These are phyloP conservation scores for Drosophila cognata DNA, from an alignment of 2,888 invertebrate genomes.

Conservation along the genomic window DNA sequence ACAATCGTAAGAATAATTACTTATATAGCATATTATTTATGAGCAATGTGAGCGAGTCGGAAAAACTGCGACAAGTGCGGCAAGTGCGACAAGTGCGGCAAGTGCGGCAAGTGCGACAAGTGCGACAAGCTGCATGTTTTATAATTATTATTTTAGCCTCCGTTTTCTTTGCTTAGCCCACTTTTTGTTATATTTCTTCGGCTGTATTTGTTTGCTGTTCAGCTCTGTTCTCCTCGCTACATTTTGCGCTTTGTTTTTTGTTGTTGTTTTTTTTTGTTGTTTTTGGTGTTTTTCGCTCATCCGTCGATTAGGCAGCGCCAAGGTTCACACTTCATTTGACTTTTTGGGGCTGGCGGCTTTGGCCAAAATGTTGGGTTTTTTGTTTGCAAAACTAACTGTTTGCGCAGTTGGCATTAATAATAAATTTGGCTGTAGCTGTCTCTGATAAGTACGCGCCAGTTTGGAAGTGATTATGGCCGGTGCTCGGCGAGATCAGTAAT, in stretches of 20 bases:
- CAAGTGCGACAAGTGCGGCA: slow-evolving; percentile 6
- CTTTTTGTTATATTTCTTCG: slow-evolving; percentile 35
- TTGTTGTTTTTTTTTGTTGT: background rate
- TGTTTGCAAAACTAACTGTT: slow-evolving; percentile 11
- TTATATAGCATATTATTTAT: slow-evolving; percentile 50
- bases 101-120: slow-evolving; percentile 18
- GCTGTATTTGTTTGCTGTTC: slow-evolving; percentile 26
- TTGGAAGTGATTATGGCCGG: slow-evolving; percentile 48
- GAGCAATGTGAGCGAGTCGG: slow-evolving; percentile 24
- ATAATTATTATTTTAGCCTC: slow-evolving; percentile 54
- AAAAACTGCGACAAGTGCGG: slow-evolving; percentile 17
- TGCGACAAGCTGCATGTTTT: slow-evolving; percentile 28
- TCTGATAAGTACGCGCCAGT: slow-evolving; percentile 31
- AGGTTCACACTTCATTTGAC: slow-evolving; percentile 55
- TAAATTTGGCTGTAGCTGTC: slow-evolving; percentile 14
- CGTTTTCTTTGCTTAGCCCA: slow-evolving; percentile 56
- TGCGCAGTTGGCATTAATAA: slow-evolving; percentile 29
- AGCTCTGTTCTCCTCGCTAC: background rate
- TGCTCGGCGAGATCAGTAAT: slow-evolving; percentile 2
- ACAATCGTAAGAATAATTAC: slow-evolving; percentile 57
- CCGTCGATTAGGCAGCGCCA: slow-evolving; percentile 45
- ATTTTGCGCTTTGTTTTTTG: background rate
- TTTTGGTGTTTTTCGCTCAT: slow-evolving; percentile 30
- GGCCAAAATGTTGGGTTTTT: slow-evolving; percentile 20
- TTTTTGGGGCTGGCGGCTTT: slow-evolving; percentile 26